These are phyloP conservation scores for Ostrea denselamellosa DNA, from an alignment of 1,140 invertebrate genomes.

Conservation along the genomic window DNA sequence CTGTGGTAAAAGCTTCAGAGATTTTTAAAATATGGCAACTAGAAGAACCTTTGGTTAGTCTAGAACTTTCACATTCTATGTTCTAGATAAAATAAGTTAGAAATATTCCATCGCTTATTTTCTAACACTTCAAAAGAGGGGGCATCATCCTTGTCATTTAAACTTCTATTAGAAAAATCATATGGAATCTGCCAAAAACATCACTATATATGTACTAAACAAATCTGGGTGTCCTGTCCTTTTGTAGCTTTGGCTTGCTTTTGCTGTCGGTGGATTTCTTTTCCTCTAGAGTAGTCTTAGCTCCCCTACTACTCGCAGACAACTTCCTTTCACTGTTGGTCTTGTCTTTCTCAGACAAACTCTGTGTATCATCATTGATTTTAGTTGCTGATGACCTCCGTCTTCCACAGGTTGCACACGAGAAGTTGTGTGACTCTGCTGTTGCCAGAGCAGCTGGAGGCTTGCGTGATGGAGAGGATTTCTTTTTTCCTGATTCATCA, in stretches of 20 bases:
- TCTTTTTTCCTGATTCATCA: not conserved
- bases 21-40: conserved; percentile 21
- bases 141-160: conserved; percentile 15
- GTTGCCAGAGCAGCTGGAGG: conserved; percentile 9
- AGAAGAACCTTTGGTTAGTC: not conserved
- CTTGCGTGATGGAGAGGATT: conserved; percentile 33
- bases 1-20: not conserved
- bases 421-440: conserved; percentile 30
- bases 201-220: not conserved
- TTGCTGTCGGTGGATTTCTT: not conserved
- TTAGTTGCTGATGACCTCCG: conserved; percentile 44
- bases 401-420: conserved; percentile 55
- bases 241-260: not conserved
- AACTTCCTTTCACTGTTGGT: not conserved
- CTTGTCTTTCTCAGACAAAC: conserved; percentile 1
- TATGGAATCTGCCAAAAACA: not conserved
- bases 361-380: not conserved
- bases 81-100: not conserved
- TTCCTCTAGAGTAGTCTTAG: not conserved
- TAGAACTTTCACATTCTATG: not conserved
- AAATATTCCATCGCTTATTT: not conserved
- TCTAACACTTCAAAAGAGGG: not conserved
- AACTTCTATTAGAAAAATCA: not conserved
- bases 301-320: not conserved
- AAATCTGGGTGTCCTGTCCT: conserved; percentile 31